These are phyloP conservation scores for Pantherophis vulpinus DNA, from an alignment of 2,797 vertebrate species.

Conservation along the genomic window DNA sequence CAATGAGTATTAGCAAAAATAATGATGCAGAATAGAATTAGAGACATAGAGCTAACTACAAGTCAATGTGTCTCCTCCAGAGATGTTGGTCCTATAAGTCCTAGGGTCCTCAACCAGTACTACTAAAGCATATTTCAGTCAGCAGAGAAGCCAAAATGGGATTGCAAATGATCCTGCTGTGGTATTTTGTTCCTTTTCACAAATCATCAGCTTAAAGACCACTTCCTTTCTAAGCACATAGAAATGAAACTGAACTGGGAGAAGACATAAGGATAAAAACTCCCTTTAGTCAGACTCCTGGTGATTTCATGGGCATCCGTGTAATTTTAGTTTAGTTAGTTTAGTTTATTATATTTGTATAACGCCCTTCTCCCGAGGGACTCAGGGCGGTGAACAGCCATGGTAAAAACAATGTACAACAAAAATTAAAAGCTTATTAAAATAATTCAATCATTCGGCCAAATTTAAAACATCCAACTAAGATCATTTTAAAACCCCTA, in stretches of 20 bases:
- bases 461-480: too few species aligned
- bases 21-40: neutral
- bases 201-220: neutral
- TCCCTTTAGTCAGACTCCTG: neutral
- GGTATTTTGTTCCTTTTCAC: neutral
- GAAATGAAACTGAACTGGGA: neutral
- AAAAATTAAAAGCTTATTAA: too few species aligned
- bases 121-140: neutral
- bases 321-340: neutral
- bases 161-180: neutral
- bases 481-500: too few species aligned
- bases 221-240: neutral
- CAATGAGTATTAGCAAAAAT: neutral
- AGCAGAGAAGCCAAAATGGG: neutral
- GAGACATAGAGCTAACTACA: neutral
- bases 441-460: too few species aligned
- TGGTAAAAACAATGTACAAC: too few species aligned
- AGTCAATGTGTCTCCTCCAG: neutral
- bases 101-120: neutral
- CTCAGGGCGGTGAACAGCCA: too few species aligned
- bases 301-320: neutral
- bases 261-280: neutral
- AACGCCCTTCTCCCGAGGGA: too few species aligned
- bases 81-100: neutral
- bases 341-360: too few species aligned